Evolutionary conservation across 2,888 invertebrate species (phyloP).

Genomic region (Quadriops clusia): DNA sequence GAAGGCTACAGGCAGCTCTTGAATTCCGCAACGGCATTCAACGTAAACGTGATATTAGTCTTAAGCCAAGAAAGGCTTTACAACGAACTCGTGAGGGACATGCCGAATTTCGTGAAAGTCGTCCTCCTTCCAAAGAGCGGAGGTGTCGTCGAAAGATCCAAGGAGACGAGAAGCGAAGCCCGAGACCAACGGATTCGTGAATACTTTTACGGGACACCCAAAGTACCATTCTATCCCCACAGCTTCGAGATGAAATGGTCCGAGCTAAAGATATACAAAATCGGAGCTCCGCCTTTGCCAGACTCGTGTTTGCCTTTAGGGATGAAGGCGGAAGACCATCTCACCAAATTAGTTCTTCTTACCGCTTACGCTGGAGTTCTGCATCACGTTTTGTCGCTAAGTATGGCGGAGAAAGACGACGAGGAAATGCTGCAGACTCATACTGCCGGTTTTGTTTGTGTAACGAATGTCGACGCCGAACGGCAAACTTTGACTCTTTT

Average conservation of each 20-base stretch:
- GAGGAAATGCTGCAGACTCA: slow-evolving; percentile 82
- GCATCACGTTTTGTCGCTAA: slow-evolving; percentile 82
- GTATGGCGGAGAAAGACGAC: slow-evolving; percentile 69
- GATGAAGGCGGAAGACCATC: slow-evolving; percentile 85
- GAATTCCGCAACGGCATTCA: slow-evolving; percentile 85
- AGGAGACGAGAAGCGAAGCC: slow-evolving; percentile 55
- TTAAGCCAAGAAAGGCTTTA: slow-evolving; percentile 93
- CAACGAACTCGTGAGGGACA: slow-evolving; percentile 85
- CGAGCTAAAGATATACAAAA: slow-evolving; percentile 85
- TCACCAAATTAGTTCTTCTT: slow-evolving; percentile 77
- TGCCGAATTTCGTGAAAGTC: slow-evolving; percentile 88
- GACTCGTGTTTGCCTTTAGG: slow-evolving; percentile 95
- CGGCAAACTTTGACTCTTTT: slow-evolving; percentile 78
- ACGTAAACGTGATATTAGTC: slow-evolving; percentile 90
- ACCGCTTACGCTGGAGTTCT: slow-evolving; percentile 63
- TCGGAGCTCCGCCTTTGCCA: slow-evolving; percentile 85
- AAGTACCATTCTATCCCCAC: slow-evolving; percentile 67
- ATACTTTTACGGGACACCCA: slow-evolving; percentile 90
- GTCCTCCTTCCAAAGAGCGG: slow-evolving; percentile 91
- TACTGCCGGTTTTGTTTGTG: slow-evolving; percentile 81
- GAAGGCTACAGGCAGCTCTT: slow-evolving; percentile 79
- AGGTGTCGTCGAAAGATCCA: slow-evolving; percentile 84
- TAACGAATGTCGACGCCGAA: slow-evolving; percentile 83
- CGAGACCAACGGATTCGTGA: slow-evolving; percentile 76
- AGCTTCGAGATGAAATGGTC: slow-evolving; percentile 87